Evolutionary conservation across 2,113 vertebrate species (phyloP), one percentile per base, ranked within the genome.

Genomic region (Columbina picui): DNA sequence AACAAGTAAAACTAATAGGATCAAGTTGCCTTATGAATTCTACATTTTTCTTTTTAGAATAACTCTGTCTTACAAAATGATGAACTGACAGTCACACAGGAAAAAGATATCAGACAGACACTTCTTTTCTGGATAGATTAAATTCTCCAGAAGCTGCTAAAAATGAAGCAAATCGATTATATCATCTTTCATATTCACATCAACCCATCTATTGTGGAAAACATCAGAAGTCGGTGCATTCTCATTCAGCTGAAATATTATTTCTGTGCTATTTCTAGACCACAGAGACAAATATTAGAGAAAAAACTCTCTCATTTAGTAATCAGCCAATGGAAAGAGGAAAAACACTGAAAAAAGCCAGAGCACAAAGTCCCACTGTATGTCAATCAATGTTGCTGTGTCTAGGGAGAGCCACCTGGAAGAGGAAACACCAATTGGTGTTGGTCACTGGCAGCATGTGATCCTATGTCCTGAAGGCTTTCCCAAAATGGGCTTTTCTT

Each of bases 131-230:
- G 56, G 95, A 93, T 90, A 94, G 96, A 95, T 89, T 92, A 79
- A 96, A 85, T 49, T 91, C 95, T 94, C 89, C 61, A 86, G 96
- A 95, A 93, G 60, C 65, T 89, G 91, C 80, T 87, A 90, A 96
- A 95, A 95, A 73, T 0, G 32, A 96, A 96, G 91, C 57, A 94
- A 95, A 97, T 96, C 93, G 93, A 93, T 84, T 95, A 77, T 87
- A 95, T 96, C 73, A 73, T 94, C 91, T 96, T 95, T 93, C 93
- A 84, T 92, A 90, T 94, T 97, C 95, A 96, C 83, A 92, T 96
- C 93, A 96, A 91, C 87, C 81, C 77, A 81, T 94, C 94, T 89
- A 95, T 94, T 96, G 95, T 94, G 68, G 93, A 96, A 96, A 97
- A 96, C 96, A 94, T 93, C 82, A 94, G 76, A 93, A 96, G 76